Conservation (phyloP, 2,797 vertebrate genomes). For the Lycodopsis pacificus region DNA sequence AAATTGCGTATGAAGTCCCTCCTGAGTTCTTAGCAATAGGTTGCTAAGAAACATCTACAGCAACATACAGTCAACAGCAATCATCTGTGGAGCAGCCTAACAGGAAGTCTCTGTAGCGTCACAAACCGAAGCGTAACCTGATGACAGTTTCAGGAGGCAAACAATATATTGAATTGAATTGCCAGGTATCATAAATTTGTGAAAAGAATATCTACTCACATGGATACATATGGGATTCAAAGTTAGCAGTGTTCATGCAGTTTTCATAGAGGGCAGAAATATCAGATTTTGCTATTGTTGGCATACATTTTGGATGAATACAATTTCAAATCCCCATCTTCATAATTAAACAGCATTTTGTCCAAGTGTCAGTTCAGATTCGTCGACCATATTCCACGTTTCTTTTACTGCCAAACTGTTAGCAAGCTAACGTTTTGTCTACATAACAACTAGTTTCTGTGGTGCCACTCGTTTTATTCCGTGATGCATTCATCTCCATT, state of each 20-base stretch:
- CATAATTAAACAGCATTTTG: not conserved
- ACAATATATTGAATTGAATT: not conserved
- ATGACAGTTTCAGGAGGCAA: not conserved
- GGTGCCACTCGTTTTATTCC: not conserved
- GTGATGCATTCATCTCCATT: not conserved
- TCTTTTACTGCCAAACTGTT: not conserved
- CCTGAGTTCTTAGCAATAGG: not conserved
- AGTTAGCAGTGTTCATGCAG: not conserved
- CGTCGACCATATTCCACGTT: not conserved
- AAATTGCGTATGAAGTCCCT: not conserved
- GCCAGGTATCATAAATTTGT: no score
- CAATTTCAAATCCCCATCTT: not conserved
- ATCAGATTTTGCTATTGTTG: not conserved
- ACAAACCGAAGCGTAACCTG: not conserved
- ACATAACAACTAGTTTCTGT: not conserved
- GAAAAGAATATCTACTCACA: not conserved
- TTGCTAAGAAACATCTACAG: not conserved
- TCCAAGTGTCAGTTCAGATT: not conserved
- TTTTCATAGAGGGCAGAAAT: not conserved
- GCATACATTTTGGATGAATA: not conserved
- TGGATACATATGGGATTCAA: not conserved
- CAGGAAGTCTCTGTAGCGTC: not conserved
- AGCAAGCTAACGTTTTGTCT: not conserved
- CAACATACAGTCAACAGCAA: not conserved
- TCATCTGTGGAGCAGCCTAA: not conserved